Percentiles rank a stretch among this genome's conserved stretches.
Conservation (phyloP, 2,797 vertebrate species). For the Tarsius wallacei region DNA sequence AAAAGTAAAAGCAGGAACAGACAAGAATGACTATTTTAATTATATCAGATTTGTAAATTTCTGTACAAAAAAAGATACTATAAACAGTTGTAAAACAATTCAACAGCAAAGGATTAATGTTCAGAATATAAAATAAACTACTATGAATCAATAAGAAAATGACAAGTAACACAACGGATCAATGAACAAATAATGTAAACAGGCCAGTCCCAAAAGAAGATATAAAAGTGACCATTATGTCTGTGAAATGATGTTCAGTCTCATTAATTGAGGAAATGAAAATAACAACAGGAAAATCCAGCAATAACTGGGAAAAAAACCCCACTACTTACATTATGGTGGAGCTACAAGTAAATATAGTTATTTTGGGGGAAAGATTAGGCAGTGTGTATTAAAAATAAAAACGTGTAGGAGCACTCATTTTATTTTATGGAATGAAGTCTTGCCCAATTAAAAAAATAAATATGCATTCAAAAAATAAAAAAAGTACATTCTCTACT, state of each 20-base stretch:
- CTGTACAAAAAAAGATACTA: not conserved
- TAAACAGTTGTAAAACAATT: not conserved
- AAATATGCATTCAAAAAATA: no score
- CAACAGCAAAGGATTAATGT: not conserved
- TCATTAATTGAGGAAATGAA: not conserved
- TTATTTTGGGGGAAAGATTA: not conserved
- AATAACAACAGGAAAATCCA: not conserved
- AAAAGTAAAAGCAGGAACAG: not conserved
- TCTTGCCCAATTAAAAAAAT: no score
- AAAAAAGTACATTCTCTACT: not conserved
- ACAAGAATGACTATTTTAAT: not conserved
- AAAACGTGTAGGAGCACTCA: not conserved
- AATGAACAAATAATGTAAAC: not conserved
- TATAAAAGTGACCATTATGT: not conserved
- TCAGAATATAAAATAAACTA: conserved; percentile 3
- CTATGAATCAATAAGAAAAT: not conserved
- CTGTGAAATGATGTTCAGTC: not conserved
- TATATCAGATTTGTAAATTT: not conserved
- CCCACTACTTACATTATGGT: no score
- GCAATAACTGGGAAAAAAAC: not conserved
- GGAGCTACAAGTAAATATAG: not conserved
- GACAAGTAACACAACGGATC: not conserved
- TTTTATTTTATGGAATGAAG: no score
- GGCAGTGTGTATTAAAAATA: not conserved
- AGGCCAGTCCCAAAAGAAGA: not conserved